Evolutionary conservation across 1,140 invertebrate genomes (phyloP).

Genomic region (Augochlora pura): DNA sequence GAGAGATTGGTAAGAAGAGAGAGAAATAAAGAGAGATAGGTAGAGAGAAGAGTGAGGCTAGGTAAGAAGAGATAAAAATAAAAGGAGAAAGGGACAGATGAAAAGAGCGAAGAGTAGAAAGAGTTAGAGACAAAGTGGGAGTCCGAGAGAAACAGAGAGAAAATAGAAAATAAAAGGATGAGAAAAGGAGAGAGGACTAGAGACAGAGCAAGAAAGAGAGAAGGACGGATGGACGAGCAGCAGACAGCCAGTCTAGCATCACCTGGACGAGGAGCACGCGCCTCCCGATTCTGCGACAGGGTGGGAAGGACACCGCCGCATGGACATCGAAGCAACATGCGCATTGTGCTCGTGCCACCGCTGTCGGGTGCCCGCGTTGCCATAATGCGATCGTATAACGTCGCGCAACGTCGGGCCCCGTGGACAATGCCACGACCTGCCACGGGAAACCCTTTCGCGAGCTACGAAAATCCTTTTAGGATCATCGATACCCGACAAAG

Average conservation of each 20-base stretch:
- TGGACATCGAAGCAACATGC: slow-evolving; percentile 66
- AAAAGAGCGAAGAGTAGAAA: no score
- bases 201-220: background rate
- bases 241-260: slow-evolving; percentile 55
- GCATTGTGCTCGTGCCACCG: slow-evolving; percentile 55
- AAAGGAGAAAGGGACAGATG: no score
- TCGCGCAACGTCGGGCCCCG: slow-evolving; percentile 50
- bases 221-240: slow-evolving; percentile 47
- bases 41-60: no score
- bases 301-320: slow-evolving; percentile 23
- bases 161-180: no score
- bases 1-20: background rate
- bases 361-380: slow-evolving; percentile 41
- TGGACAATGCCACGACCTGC: slow-evolving; percentile 39
- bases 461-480: slow-evolving; percentile 47
- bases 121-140: no score
- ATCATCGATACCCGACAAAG: background rate
- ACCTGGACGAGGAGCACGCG: slow-evolving; percentile 67
- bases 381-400: slow-evolving; percentile 62
- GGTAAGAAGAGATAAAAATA: no score
- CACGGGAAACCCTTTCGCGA: slow-evolving; percentile 48
- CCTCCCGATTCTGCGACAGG: slow-evolving; percentile 29
- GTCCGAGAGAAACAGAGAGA: no score
- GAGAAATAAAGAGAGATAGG: background rate
- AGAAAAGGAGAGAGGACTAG: no score